phyloP scores from a whole-genome alignment of 1,140 invertebrate genomes.

The Monomorium pharaonis region DNA sequence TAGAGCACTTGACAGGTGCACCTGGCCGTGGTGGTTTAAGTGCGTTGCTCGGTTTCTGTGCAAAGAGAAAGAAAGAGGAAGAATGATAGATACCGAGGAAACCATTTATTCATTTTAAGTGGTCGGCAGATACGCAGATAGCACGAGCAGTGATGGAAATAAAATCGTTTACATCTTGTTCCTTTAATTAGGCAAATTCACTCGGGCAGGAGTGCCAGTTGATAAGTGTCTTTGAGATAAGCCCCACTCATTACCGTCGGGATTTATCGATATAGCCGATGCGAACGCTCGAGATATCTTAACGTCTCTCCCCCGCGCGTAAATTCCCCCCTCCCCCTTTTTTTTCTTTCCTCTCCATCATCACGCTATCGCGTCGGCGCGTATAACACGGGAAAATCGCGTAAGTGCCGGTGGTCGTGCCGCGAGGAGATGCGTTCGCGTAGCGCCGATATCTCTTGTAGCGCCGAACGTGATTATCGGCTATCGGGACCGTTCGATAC shows the following conservation, averaged over 20 bases:
- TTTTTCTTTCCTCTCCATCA: background rate
- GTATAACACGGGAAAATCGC: slow-evolving; percentile 25
- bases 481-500: slow-evolving; percentile 15
- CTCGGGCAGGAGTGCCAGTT: slow-evolving; percentile 34
- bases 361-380: background rate
- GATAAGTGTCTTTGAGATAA: slow-evolving; percentile 51
- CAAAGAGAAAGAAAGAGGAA: slow-evolving; percentile 27
- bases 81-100: slow-evolving; percentile 19
- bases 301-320: background rate
- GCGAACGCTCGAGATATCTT: background rate
- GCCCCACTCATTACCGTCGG: slow-evolving; percentile 42
- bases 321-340: too few relatives aligned
- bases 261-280: slow-evolving; percentile 41
- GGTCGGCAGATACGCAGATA: slow-evolving; percentile 79
- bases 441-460: slow-evolving; percentile 13
- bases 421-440: background rate
- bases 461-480: background rate
- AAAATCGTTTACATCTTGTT: slow-evolving; percentile 67
- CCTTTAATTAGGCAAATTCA: slow-evolving; percentile 76
- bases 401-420: background rate
- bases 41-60: slow-evolving; percentile 62
- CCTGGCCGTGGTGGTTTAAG: slow-evolving; percentile 62
- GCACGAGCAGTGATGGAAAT: slow-evolving; percentile 48
- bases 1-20: slow-evolving; percentile 61
- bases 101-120: slow-evolving; percentile 74